phyloP scores from a whole-genome alignment of 2,888 invertebrate genomes.

The Isoperla grammatica region DNA sequence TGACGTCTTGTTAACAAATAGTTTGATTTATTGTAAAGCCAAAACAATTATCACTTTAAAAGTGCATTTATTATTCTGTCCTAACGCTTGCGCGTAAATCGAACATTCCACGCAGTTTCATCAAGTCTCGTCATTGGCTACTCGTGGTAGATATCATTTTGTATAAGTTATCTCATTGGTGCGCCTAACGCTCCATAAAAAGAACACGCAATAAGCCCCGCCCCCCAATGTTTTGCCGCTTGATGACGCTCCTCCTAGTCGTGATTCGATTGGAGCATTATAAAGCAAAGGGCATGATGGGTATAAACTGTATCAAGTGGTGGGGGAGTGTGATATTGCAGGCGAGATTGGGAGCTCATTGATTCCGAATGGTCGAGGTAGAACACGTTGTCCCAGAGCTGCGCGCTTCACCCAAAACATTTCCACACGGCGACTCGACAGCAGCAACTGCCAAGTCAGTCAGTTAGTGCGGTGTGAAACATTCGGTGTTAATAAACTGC shows the following conservation, averaged over 20 bases:
- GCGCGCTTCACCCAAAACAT: too few species aligned
- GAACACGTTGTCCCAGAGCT: background rate
- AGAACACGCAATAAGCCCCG: slow-evolving; percentile 14
- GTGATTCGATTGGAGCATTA: slow-evolving; percentile 29
- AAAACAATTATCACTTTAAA: too few species aligned
- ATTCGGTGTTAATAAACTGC: too few species aligned
- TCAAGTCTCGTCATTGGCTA: too few species aligned
- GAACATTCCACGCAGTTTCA: background rate
- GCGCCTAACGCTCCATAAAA: background rate
- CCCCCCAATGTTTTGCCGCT: slow-evolving; percentile 16
- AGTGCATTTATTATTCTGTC: background rate
- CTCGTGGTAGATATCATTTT: too few species aligned
- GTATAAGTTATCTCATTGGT: slow-evolving; percentile 4
- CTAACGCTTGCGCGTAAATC: slow-evolving; percentile 18
- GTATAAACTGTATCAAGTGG: background rate
- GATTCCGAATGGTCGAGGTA: background rate
- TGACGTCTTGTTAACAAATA: too few species aligned
- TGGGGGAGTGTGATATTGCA: background rate
- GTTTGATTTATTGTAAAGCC: too few species aligned
- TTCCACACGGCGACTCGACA: too few species aligned
- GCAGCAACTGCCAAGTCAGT: too few species aligned
- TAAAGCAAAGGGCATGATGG: background rate
- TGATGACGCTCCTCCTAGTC: slow-evolving; percentile 23
- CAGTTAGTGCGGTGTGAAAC: too few species aligned
- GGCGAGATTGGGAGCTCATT: background rate